Evolutionary conservation across 2,888 invertebrate species (phyloP), one percentile per base, ranked within the genome.

Genomic region (Melanophora roralis): DNA sequence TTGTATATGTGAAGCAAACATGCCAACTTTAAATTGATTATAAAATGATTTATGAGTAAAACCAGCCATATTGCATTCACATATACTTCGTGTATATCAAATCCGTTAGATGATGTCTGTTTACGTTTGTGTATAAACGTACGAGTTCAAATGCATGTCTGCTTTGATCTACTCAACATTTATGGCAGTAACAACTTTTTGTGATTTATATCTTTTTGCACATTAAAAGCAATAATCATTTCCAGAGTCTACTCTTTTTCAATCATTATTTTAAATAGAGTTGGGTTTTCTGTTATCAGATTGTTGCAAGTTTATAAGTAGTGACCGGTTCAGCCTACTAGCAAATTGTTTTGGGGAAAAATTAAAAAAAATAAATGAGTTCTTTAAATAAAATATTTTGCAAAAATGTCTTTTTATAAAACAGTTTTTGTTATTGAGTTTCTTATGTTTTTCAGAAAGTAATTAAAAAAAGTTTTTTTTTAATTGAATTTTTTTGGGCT

Each of bases 11-110:
- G 27, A 27, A 55, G 49, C 76, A 81, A 80, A 83, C 84, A 85
- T 86, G 85, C 84, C 86, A 84, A 83, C 82, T 73, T 84, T 86
- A 86, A 86, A 86, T 86, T 86, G 86, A 86, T 86, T 86, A 86
- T 86, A 85, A 86, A 86, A 86, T 86, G 86, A 86, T 86, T 86
- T 86, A 86, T 86, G 86, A 78, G 73, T 23, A 55, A 19, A 64
- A 60, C 27, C 67, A 45, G 74, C 59, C 78, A 72, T 62, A 65
- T 51, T 73, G 82, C 83, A 83, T 76, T 83, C 81, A 81, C 81
- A 59, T 55, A 19, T 36, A 55, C 43, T 43, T 9, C 27, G 43
- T n/a, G 19, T n/a, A n/a, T n/a, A n/a, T n/a, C n/a, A n/a, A n/a
- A n/a, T 60, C 6, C n/a, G 1, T 27, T 27, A 27, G 27, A 8